Base-by-base conservation (phyloP, 2,888 invertebrate genomes). In the Hypomecis atomaria region DNA sequence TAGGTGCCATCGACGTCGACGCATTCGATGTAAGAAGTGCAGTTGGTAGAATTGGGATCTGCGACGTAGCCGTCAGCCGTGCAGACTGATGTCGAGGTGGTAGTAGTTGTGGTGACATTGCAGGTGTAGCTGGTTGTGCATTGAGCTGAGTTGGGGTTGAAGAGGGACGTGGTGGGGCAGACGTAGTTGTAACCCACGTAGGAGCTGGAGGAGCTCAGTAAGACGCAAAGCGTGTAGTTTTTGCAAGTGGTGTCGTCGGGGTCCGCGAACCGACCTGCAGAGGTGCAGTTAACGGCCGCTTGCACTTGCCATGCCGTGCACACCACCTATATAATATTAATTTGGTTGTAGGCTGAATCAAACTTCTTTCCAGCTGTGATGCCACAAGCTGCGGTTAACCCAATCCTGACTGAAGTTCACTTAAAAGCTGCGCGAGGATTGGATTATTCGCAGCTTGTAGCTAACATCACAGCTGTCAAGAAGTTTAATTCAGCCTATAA, bases 81-180 rank as follows among this genome's bases (percentile, higher is more conserved):
- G 59, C 90, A 89, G 1, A 82, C 77, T 0, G 83, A 78, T 0
- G 78, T 60, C 0, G 74, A 71, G 0, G 68, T 75, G 0, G 75
- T 74, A 0, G 72, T 69, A 4, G 64, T 70, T 4, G 71, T 72
- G 0, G 81, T 80, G 2, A 78, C 77, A 38, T 76, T 83, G 69
- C 90, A 90, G 2, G 75, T 77, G 69, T 88, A 90, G 69, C 83
- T 85, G 33, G 78, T 74, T 9, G 91, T 90, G 69, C 93, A 93
- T 43, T 67, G 74, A 0, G 77, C 67, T 0, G 78, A 71, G 43
- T 65, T 71, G 0, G 91, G 90, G 64, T 90, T 86, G 76, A 93
- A 93, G 40, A 89, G 72, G 0, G 91, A 89, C 2, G 85, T 87
- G 0, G 84, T 78, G 0, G 91, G 90, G 60, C 92, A 92, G n/a